These are phyloP conservation scores for Candoia aspera DNA, from an alignment of 2,113 vertebrate genomes.

Conservation along the genomic window DNA sequence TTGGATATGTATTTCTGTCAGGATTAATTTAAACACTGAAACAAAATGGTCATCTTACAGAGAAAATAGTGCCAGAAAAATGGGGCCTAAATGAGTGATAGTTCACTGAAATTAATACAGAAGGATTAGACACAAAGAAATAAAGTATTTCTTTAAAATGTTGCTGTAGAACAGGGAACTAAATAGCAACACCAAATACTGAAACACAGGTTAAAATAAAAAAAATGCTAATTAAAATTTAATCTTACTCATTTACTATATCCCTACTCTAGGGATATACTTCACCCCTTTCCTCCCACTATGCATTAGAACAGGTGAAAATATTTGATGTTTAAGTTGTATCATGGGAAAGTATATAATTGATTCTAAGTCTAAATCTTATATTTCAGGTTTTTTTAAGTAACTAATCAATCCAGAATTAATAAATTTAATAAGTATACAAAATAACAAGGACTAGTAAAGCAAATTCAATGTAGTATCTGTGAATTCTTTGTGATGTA, in stretches of 20 bases:
- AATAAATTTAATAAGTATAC: background rate
- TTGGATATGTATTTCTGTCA: background rate
- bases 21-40: background rate
- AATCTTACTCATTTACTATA: background rate
- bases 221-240: slow-evolving; percentile 11
- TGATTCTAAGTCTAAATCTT: background rate
- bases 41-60: background rate
- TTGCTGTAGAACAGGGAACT: background rate
- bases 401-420: background rate
- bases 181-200: background rate
- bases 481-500: background rate
- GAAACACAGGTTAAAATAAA: background rate
- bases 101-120: background rate
- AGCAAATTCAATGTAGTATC: background rate
- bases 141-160: background rate
- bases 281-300: background rate
- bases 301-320: background rate
- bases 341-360: background rate
- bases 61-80: background rate
- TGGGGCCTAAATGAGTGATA: background rate
- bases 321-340: background rate
- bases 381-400: background rate
- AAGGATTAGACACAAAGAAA: background rate
- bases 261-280: background rate
- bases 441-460: background rate